Evolutionary conservation across 2,797 vertebrate genomes (phyloP), one percentile per base, ranked within the genome.

Genomic region (Sebastes iracundus): DNA sequence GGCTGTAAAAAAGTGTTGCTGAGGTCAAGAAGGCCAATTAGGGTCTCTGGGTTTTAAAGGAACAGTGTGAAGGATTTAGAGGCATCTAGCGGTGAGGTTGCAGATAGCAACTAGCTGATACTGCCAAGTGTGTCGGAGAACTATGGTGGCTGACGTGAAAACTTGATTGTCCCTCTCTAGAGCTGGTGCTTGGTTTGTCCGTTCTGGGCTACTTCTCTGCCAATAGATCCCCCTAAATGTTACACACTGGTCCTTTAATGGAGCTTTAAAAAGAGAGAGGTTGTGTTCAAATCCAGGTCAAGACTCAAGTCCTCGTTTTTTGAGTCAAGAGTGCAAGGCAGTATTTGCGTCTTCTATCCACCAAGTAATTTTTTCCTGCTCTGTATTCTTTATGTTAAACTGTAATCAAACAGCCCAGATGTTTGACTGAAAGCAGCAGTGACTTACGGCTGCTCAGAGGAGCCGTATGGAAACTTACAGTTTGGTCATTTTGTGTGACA

Each of bases 401-500:
- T 56, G 22, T 13, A 35, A 6, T 59, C 18, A 46, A 55, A 22
- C 9, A 8, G 55, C 6, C 27, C 63, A 28, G 60, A 80, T 55
- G 67, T 27, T 35, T 75, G 8, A 32, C 27, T 38, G 28, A 62
- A 3, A 32, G 67, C 46, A 14, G 1, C 58, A 10, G 46, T 12
- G 65, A 71, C 22, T 70, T 60, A 11, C n/a, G 4, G 2, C 69
- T 23, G 55, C 33, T 61, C 55, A 69, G 75, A 42, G 52, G n/a
- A 58, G 20, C 38, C 18, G 7, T 72, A 64, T 75, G 58, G n/a
- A 67, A 76, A 76, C 69, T 77, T 64, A 53, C 52, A 28, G 42
- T 76, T 32, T 30, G 63, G 3, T 28, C 14, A 77, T 66, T 73
- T 9, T n/a, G 8, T 70, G 49, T 79, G 56, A 82, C 65, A 70